Evolutionary conservation across 2,113 vertebrate genomes (phyloP), one percentile per base, ranked within the genome.

Genomic region (Oryzias melastigma): DNA sequence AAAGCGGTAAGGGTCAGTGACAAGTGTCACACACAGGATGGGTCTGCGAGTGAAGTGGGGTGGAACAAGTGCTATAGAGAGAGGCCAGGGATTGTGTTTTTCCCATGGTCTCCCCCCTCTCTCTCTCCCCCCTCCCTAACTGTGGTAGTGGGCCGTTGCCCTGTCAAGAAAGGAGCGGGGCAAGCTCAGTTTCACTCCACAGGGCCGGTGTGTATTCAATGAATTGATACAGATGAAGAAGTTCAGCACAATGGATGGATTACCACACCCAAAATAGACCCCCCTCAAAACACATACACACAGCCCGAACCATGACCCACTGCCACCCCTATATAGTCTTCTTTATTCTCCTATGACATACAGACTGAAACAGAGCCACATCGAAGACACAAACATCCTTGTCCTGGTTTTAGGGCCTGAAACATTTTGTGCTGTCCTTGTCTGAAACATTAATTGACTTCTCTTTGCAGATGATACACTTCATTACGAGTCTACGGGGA

Each of bases 201-300:
- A 89, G 88, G 90, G 92, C 87, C 81, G 85, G 87, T 71, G 82
- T 84, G 83, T 91, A 87, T 88, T 93, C 90, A 85, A 87, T 92
- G 91, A 90, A 90, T 85, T 92, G 88, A 92, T 92, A 92, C 89
- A 92, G 90, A 92, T 90, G 89, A 92, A 93, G 90, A 91, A 88
- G 85, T 86, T 83, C 72, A 83, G 65, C 88, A 88, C 89, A 91
- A 92, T 91, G 87, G 91, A 89, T 82, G 87, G 93, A 93, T 92
- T 92, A 92, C 86, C 88, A 82, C 80, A 74, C 69, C 81, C 86
- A 86, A 86, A 90, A 89, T 80, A 90, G 82, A 60, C 22, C 44
- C 61, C 63, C 22, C 20, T 7, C 2, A 12, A 18, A 40, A 27
- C 2, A 24, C 22, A 15, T 41, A 35, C 13, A 47, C 19, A 52